Evolutionary conservation across 2,888 invertebrate species (phyloP).

Genomic region (Griposia aprilina): DNA sequence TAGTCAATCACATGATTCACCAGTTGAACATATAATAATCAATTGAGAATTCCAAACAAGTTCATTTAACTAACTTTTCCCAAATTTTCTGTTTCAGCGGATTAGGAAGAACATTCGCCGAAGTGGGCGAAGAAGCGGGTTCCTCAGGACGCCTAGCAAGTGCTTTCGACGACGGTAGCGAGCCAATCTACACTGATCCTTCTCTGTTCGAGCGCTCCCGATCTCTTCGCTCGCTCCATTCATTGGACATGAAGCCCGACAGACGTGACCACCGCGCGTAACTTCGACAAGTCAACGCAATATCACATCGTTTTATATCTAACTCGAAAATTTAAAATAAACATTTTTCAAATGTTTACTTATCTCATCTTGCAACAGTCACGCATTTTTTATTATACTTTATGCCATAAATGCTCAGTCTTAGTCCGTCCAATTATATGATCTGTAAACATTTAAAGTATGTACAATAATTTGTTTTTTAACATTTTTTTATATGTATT

Average conservation of each 20-base stretch:
- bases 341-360: conserved; percentile 28
- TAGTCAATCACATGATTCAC: conserved; percentile 14
- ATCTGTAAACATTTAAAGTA: conserved; percentile 54
- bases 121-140: conserved; percentile 86
- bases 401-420: conserved; percentile 81
- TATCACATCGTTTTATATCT: conserved; percentile 54
- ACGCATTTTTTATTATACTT: conserved; percentile 26
- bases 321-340: conserved; percentile 56
- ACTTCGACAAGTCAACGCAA: conserved; percentile 59
- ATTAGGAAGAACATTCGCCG: conserved; percentile 84
- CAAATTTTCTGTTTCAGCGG: conserved; percentile 76
- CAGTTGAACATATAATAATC: neutral
- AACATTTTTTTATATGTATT: conserved; percentile 73
- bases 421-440: conserved; percentile 71
- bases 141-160: conserved; percentile 87
- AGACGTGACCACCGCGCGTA: conserved; percentile 85
- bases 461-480: conserved; percentile 56
- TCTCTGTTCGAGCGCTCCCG: conserved; percentile 96
- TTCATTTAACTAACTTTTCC: neutral
- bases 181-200: conserved; percentile 98
- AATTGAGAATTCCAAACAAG: neutral
- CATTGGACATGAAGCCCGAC: conserved; percentile 90
- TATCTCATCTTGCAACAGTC: conserved; percentile 33
- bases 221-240: conserved; percentile 92
- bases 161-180: conserved; percentile 96